A percentile compares a stretch with the other conserved stretches of the same genome.
These are phyloP conservation scores for Eubasilissa splendida DNA, from an alignment of 2,888 invertebrate genomes.

Conservation along the genomic window DNA sequence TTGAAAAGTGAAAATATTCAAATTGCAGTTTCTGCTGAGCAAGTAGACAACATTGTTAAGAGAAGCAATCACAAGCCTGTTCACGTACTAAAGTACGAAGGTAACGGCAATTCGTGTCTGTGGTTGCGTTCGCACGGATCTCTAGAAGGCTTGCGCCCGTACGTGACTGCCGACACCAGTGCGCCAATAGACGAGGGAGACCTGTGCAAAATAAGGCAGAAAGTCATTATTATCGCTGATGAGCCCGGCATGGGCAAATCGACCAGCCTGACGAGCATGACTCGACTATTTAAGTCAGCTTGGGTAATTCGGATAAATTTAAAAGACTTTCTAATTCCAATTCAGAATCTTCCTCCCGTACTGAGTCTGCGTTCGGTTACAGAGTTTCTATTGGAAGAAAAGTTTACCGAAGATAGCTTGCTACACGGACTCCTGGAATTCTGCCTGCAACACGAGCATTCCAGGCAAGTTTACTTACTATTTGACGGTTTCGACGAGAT, in stretches of 20 bases:
- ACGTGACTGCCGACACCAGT: background rate
- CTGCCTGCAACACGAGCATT: background rate
- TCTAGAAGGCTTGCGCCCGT: background rate
- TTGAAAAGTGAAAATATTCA: background rate
- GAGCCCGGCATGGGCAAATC: background rate
- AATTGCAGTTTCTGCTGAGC: background rate
- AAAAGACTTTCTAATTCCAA: background rate
- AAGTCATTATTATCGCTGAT: background rate
- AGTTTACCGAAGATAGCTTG: background rate
- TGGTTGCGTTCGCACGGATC: background rate
- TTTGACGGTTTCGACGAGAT: constrained; percentile 4
- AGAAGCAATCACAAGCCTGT: background rate
- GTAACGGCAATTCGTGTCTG: background rate
- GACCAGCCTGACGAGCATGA: background rate
- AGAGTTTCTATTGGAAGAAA: background rate
- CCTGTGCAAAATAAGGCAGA: background rate
- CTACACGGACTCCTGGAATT: background rate
- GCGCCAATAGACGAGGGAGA: background rate
- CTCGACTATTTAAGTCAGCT: background rate
- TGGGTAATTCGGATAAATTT: background rate
- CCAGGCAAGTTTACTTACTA: background rate
- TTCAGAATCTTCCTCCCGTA: background rate
- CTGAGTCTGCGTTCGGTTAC: background rate
- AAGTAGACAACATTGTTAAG: background rate
- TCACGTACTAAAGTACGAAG: background rate